Base-by-base conservation (phyloP, 2,888 invertebrate genomes). In the Oxystoma pomonae region DNA sequence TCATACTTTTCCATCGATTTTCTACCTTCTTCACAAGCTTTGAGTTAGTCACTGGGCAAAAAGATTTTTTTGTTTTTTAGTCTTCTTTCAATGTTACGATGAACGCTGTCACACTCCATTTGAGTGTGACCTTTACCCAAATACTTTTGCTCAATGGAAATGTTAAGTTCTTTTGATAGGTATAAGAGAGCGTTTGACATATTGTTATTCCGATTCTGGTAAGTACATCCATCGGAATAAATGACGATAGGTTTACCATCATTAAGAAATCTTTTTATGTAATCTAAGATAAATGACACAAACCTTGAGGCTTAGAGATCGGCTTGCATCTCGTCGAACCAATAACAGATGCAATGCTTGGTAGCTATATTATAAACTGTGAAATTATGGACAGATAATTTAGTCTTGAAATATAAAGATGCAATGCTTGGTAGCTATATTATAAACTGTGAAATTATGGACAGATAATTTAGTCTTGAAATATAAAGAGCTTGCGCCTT, bases 311-410 rank as follows among this genome's bases (percentile, higher is more conserved):
- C 62, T 60, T 61, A 55, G 21, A 68, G 58, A 62, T 66, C 66
- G 49, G 62, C 59, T 16, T 68, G 58, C 12, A 55, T 55, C 57
- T 69, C 68, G 18, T 58, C 58, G 61, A 66, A 68, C 72, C 73
- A 74, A 63, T 70, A 74, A 57, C 73, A 72, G 35, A 7, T 53
- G 21, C 57, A 59, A 53, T 59, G 57, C 69, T 69, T 50, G 16
- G 63, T 70, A 16, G 52, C 68, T 16, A 73, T 35, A 58, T 75
- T 58, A 61, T 64, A 72, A 57, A 75, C 56, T 1, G 69, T 72
- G 62, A 71, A 74, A 63, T 74, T 73, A 59, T 75, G 73, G 5
- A 68, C 63, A n/a, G 60, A 59, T 16, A 75, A 63, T 59, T 74
- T 75, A 1, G 68, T 69, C 63, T 73, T 73, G 58, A 67, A 73